Conservation (phyloP, 2,888 invertebrate species). For the Troides aeacus region DNA sequence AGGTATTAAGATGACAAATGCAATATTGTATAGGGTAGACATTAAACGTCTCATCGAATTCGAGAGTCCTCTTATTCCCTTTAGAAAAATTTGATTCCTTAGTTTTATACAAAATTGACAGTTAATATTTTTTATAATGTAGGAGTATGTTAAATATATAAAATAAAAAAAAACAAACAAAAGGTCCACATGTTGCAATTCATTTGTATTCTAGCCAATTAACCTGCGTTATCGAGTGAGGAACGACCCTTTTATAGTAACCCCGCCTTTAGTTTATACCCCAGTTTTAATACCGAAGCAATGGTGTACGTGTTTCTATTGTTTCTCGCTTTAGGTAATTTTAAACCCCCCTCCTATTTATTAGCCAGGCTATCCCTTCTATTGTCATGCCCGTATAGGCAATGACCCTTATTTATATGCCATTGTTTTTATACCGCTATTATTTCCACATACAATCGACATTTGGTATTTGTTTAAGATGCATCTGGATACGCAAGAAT, state of each 20-base stretch:
- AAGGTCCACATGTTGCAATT: conserved; percentile 10
- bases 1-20: too few species aligned
- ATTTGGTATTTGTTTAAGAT: conserved; percentile 17
- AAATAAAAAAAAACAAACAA: neutral
- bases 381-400: conserved; percentile 29
- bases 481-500: conserved; percentile 17
- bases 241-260: conserved; percentile 53
- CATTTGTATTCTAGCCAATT: conserved; percentile 53
- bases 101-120: neutral
- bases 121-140: neutral
- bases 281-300: conserved; percentile 28
- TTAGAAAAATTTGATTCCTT: too few species aligned
- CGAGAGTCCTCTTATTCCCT: too few species aligned
- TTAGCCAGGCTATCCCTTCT: conserved; percentile 28
- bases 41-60: too few species aligned
- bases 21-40: too few species aligned
- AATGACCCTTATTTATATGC: conserved; percentile 30
- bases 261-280: conserved; percentile 51
- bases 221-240: conserved; percentile 47
- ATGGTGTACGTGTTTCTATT: conserved; percentile 32
- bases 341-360: conserved; percentile 29
- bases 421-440: conserved; percentile 24
- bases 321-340: conserved; percentile 37
- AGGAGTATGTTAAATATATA: neutral
- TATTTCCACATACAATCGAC: conserved; percentile 25